phyloP scores from a whole-genome alignment of 2,888 invertebrate species.

The Exephanes ischioxanthus region DNA sequence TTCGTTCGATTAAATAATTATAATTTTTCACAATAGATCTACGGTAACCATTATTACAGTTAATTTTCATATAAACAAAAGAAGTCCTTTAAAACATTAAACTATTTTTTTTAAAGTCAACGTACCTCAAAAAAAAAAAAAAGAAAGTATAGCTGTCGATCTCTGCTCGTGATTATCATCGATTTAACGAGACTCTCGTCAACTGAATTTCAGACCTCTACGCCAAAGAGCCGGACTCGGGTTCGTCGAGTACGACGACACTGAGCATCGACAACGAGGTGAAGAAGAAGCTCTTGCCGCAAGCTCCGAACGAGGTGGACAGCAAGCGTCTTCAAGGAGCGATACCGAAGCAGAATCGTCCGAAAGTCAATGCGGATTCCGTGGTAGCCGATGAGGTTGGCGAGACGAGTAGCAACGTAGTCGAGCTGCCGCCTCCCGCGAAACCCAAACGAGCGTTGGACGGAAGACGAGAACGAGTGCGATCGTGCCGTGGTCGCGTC shows the following conservation, averaged over 20 bases:
- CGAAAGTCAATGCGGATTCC: conserved; percentile 76
- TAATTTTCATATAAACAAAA: background rate
- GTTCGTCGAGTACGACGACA: conserved; percentile 86
- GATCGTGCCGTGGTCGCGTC: conserved; percentile 52
- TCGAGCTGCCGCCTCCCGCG: conserved; percentile 79
- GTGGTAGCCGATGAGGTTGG: conserved; percentile 69
- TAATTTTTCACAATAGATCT: background rate
- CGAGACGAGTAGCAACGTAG: conserved; percentile 83
- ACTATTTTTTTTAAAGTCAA: background rate
- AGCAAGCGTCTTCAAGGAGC: conserved; percentile 89
- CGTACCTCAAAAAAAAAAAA: background rate
- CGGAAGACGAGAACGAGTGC: conserved; percentile 72
- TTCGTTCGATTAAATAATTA: background rate
- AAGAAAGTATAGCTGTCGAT: background rate
- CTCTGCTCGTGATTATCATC: background rate
- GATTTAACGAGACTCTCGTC: background rate
- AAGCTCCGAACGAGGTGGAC: conserved; percentile 83
- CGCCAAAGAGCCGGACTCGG: conserved; percentile 85
- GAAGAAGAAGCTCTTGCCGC: conserved; percentile 86
- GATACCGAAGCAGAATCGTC: conserved; percentile 89
- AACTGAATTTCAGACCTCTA: conserved; percentile 82
- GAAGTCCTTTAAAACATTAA: background rate
- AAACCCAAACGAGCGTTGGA: conserved; percentile 85
- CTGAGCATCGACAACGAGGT: conserved; percentile 84
- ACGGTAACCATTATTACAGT: background rate